These are phyloP conservation scores for Geophilus truncorum DNA, from an alignment of 2,888 invertebrate genomes.

Conservation along the genomic window DNA sequence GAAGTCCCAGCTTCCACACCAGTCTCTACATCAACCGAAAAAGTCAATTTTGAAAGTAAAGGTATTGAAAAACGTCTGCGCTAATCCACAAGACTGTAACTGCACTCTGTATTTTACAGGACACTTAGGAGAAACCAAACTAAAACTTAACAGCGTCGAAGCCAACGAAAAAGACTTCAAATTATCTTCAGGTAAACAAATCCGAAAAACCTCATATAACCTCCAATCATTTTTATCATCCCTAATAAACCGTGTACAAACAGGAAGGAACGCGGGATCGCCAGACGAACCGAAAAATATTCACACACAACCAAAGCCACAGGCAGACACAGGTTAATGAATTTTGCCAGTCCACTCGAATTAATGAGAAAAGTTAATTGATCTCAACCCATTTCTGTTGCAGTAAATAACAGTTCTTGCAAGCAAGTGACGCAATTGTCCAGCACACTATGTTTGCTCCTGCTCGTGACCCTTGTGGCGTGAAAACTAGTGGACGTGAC, in stretches of 20 bases:
- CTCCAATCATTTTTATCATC: background rate
- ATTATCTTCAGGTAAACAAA: background rate
- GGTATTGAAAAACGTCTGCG: background rate
- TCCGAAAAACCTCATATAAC: background rate
- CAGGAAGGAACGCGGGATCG: background rate
- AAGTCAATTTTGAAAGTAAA: constrained; percentile 7
- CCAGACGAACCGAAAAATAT: background rate
- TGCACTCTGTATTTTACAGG: background rate
- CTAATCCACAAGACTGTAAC: background rate
- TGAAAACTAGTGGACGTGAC: background rate
- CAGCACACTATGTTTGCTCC: background rate
- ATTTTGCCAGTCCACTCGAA: background rate
- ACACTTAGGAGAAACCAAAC: constrained; percentile 8
- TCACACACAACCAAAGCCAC: background rate
- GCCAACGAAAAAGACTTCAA: background rate
- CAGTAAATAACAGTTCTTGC: background rate
- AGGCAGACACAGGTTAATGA: background rate
- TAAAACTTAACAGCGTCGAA: background rate
- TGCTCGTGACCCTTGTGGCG: background rate
- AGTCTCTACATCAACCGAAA: background rate
- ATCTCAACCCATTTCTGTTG: background rate
- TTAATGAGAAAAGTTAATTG: background rate
- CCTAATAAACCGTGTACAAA: background rate
- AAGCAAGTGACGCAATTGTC: background rate
- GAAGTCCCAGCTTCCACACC: constrained; percentile 1